Percentiles rank a stretch among this genome's conserved stretches.
Conservation (phyloP, 2,113 vertebrate species). For the Xenus cinereus region DNA sequence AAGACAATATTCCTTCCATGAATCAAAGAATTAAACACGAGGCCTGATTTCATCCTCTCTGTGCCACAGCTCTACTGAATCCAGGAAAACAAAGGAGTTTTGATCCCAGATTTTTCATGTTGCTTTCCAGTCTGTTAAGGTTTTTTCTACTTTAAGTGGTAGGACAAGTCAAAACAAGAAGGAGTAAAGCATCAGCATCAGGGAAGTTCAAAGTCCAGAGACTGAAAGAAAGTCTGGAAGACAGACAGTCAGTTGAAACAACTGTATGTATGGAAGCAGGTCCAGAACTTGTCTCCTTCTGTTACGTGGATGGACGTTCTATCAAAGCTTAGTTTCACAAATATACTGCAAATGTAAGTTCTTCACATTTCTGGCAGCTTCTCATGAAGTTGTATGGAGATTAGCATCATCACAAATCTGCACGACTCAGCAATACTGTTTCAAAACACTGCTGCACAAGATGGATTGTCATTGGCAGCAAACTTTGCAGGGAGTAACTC, state of each 20-base stretch:
- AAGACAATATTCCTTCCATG: neutral
- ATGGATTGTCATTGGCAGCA: neutral
- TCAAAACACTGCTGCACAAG: constrained; percentile 20
- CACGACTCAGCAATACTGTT: neutral
- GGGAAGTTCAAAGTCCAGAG: neutral
- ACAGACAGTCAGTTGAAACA: neutral
- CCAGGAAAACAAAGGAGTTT: neutral
- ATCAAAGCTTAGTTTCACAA: neutral
- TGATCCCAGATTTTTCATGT: neutral
- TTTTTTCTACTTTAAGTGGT: neutral
- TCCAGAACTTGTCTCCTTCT: neutral
- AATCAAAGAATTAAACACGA: neutral
- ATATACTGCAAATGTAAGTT: neutral
- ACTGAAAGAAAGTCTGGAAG: neutral
- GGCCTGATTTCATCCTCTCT: neutral
- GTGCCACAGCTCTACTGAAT: neutral
- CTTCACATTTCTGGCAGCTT: neutral
- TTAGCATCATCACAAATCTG: neutral
- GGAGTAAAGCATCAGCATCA: neutral
- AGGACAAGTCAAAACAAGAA: neutral
- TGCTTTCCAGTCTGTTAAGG: neutral
- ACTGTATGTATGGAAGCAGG: neutral
- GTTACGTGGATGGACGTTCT: neutral
- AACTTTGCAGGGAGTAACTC: neutral
- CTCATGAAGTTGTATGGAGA: neutral